phyloP scores from a whole-genome alignment of 2,797 vertebrate species.

The Eurystomus glaucurus region DNA sequence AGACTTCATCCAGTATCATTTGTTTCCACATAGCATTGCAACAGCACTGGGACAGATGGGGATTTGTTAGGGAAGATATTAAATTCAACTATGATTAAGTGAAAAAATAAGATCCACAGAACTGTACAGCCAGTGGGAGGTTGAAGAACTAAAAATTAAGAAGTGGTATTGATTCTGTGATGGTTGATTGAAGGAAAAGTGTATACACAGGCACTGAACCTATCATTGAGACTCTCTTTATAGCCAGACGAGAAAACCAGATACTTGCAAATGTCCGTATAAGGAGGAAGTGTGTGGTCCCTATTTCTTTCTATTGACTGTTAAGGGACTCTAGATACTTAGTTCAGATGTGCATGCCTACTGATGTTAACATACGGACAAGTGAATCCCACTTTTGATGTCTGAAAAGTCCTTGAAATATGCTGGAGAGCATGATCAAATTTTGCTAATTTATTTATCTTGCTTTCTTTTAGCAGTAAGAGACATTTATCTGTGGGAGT shows the following conservation, averaged over 20 bases:
- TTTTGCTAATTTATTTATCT: neutral
- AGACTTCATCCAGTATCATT: neutral
- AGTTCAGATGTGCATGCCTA: neutral
- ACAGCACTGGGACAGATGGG: neutral
- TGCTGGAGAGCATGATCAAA: rapidly evolving
- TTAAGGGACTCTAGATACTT: neutral
- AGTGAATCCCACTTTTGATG: neutral
- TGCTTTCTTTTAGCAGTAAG: neutral
- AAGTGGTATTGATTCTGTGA: neutral
- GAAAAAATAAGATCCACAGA: neutral
- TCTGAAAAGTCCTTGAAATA: neutral
- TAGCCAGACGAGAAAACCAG: neutral
- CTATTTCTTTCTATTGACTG: neutral
- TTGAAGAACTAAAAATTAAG: neutral
- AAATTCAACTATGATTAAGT: neutral
- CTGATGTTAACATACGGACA: neutral
- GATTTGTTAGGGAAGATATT: neutral
- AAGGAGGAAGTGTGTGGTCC: neutral
- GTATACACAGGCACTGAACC: neutral
- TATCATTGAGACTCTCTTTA: neutral
- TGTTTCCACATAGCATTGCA: neutral
- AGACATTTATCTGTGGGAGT: neutral
- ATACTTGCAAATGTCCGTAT: neutral
- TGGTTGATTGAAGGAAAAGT: neutral
- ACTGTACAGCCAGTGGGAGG: neutral